A percentile compares a stretch with the other conserved stretches of the same genome.
Evolutionary conservation across 1,140 invertebrate species (phyloP).

Genomic region (Pseudomyrmex concolor): DNA sequence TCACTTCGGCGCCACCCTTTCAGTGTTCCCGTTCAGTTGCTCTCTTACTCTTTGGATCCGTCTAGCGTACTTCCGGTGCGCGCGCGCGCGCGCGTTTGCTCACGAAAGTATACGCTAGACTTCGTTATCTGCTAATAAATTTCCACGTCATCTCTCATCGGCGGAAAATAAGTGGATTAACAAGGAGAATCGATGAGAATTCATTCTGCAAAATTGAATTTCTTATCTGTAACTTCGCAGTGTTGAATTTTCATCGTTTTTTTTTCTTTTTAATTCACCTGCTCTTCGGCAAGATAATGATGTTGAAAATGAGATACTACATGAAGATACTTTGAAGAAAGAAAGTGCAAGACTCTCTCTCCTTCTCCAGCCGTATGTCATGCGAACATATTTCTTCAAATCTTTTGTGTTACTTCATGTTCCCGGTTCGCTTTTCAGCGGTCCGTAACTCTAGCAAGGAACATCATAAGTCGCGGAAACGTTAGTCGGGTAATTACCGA

Average conservation of each 20-base stretch:
- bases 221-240: conserved; percentile 32
- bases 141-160: conserved; percentile 19
- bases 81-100: conserved; percentile 8
- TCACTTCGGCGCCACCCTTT: conserved; percentile 37
- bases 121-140: conserved; percentile 52
- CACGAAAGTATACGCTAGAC: conserved; percentile 39
- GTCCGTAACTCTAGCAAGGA: not conserved
- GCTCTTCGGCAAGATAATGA: not conserved
- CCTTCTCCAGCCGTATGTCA: not conserved
- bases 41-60: conserved; percentile 4
- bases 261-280: conserved; percentile 7
- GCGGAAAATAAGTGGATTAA: conserved; percentile 21
- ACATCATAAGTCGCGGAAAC: conserved; percentile 5
- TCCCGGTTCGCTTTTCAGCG: no score
- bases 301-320: not conserved
- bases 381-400: not conserved
- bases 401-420: not conserved
- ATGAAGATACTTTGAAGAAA: not conserved
- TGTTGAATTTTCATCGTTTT: not conserved
- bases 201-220: conserved; percentile 29
- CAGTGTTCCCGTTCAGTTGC: conserved; percentile 27
- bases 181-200: conserved; percentile 7
- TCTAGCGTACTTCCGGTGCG: not conserved
- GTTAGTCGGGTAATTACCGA: conserved; percentile 54
- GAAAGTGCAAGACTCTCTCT: not conserved